These are phyloP conservation scores for Caenorhabditis inopinata DNA, from an alignment of 1,140 invertebrate species.

Conservation along the genomic window DNA sequence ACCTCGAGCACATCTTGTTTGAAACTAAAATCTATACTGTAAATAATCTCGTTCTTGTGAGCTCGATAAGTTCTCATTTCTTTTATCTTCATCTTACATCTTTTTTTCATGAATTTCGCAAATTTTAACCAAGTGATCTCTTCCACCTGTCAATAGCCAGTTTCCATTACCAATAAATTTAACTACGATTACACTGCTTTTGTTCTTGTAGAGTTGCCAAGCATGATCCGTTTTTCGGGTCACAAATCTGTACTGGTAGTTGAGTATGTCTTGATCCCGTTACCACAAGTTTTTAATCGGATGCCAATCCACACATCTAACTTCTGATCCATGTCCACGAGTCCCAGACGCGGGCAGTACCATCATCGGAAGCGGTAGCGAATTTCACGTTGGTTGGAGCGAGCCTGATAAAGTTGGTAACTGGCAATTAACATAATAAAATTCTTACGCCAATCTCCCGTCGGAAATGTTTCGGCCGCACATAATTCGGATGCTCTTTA, in stretches of 20 bases:
- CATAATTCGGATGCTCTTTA: no score
- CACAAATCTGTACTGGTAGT: slow-evolving; percentile 98
- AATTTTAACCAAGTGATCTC: slow-evolving; percentile 94
- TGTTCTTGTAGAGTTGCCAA: slow-evolving; percentile 83
- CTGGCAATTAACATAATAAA: no score
- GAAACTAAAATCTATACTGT: no score
- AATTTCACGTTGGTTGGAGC: slow-evolving; percentile 97
- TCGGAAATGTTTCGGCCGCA: no score
- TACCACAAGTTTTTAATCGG: slow-evolving; percentile 91
- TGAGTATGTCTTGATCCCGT: slow-evolving; percentile 99
- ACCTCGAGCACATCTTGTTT: no score
- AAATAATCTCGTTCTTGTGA: slow-evolving; percentile 96
- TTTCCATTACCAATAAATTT: slow-evolving; percentile 99
- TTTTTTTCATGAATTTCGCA: slow-evolving; percentile 98
- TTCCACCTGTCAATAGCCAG: slow-evolving; percentile 95
- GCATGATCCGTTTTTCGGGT: slow-evolving; percentile 86
- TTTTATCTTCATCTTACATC: slow-evolving; percentile 73
- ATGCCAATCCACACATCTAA: slow-evolving; percentile 99
- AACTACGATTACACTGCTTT: slow-evolving; percentile 97
- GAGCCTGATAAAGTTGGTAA: no score
- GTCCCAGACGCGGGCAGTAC: slow-evolving; percentile 96
- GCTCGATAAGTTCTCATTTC: slow-evolving; percentile 95
- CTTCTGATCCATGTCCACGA: slow-evolving; percentile 96
- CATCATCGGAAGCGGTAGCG: slow-evolving; percentile 97
- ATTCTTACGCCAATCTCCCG: no score